phyloP scores from a whole-genome alignment of 2,113 vertebrate species.

The Cyprinodon brontotheroides region DNA sequence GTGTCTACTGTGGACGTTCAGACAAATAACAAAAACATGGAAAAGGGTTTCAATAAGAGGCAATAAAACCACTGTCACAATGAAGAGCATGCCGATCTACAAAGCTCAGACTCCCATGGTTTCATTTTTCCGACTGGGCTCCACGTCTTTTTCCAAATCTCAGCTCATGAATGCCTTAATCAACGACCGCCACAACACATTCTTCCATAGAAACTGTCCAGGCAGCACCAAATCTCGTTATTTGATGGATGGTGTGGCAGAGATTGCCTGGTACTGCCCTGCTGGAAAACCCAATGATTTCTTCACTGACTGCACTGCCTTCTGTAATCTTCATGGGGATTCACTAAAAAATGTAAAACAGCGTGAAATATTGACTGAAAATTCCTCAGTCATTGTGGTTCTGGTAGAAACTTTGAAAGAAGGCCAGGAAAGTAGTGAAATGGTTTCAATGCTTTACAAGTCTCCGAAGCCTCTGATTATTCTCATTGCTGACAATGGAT shows the following conservation, averaged over 20 bases:
- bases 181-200: constrained; percentile 62
- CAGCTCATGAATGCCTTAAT: constrained; percentile 79
- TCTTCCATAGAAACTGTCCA: constrained; percentile 77
- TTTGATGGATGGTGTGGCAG: constrained; percentile 78
- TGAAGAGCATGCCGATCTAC: constrained; percentile 63
- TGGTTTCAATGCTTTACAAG: neutral
- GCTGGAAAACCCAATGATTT: constrained; percentile 65
- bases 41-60: constrained; percentile 36
- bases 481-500: constrained; percentile 57
- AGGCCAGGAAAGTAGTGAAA: constrained; percentile 16
- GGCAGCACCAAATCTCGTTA: constrained; percentile 69
- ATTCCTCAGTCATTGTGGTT: constrained; percentile 70
- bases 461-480: constrained; percentile 66
- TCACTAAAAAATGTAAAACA: constrained; percentile 58
- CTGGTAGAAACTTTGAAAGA: constrained; percentile 53
- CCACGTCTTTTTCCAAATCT: constrained; percentile 79
- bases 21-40: constrained; percentile 77
- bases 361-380: constrained; percentile 59
- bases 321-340: constrained; percentile 66
- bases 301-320: constrained; percentile 68
- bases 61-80: neutral
- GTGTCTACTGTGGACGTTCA: constrained; percentile 63
- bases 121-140: constrained; percentile 78
- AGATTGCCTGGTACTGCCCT: constrained; percentile 84
- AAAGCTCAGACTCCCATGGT: constrained; percentile 70